Conservation (phyloP, 1,140 invertebrate genomes). For the Lepidurus couesii region DNA sequence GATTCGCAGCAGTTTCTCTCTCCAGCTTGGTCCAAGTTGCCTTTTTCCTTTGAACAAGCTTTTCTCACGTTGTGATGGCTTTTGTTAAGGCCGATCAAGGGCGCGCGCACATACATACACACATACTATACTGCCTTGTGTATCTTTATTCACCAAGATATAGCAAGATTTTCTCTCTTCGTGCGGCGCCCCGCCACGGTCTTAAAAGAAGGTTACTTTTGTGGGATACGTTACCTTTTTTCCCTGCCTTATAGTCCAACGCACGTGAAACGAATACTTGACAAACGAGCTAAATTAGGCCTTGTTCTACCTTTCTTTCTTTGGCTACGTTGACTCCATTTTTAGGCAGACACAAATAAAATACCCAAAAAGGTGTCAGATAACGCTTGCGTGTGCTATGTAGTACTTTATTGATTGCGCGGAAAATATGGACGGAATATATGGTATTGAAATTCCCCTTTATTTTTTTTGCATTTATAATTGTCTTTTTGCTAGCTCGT, state of each 20-base stretch:
- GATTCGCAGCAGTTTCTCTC: not conserved
- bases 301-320: not conserved
- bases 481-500: not conserved
- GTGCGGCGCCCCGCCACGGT: too few relatives aligned
- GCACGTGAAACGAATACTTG: not conserved
- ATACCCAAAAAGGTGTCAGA: not conserved
- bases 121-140: not conserved
- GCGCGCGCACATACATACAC: not conserved
- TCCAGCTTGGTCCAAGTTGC: not conserved
- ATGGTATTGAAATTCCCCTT: too few relatives aligned
- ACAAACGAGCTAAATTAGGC: constrained; percentile 4
- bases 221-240: not conserved
- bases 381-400: not conserved
- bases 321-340: not conserved
- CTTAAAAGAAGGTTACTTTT: not conserved
- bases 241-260: not conserved
- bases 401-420: not conserved
- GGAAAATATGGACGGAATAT: too few relatives aligned
- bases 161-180: not conserved
- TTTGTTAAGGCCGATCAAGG: constrained; percentile 11
- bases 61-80: constrained; percentile 15
- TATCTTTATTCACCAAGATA: too few relatives aligned
- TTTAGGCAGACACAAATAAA: not conserved
- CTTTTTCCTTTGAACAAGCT: not conserved
- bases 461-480: not conserved